Evolutionary conservation across 2,113 vertebrate species (phyloP).

Genomic region (Astur gentilis): DNA sequence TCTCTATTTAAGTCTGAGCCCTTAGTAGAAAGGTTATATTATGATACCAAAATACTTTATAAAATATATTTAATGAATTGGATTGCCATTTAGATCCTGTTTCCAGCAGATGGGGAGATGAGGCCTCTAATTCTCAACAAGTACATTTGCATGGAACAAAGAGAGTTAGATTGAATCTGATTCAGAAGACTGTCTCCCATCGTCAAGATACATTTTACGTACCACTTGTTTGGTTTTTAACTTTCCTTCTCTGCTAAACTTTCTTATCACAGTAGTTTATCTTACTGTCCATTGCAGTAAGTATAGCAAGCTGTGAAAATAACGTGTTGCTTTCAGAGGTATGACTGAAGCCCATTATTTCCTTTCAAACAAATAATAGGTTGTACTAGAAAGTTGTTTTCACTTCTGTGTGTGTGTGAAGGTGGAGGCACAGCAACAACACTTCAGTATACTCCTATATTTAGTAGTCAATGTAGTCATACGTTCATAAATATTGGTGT

Average conservation of each 20-base stretch:
- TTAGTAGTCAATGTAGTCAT: background rate
- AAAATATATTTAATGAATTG: background rate
- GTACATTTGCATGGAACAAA: background rate
- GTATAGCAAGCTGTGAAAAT: constrained; percentile 12
- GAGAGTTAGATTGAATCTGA: background rate
- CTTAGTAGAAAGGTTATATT: background rate
- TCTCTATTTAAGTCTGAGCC: background rate
- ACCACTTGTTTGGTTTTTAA: background rate
- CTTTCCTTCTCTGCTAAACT: background rate
- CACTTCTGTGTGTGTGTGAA: background rate
- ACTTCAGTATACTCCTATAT: background rate
- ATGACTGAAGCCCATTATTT: background rate
- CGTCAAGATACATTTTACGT: background rate
- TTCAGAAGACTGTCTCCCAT: background rate
- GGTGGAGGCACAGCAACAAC: background rate
- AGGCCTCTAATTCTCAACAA: background rate
- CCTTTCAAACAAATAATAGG: background rate
- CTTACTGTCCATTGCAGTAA: background rate
- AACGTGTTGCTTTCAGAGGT: background rate
- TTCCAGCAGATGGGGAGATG: background rate
- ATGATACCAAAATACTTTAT: background rate
- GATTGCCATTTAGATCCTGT: background rate
- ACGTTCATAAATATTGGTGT: background rate
- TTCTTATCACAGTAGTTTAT: background rate
- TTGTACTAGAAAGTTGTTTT: background rate